Base-by-base conservation (phyloP, 2,888 invertebrate genomes). In the Biston betularia region DNA sequence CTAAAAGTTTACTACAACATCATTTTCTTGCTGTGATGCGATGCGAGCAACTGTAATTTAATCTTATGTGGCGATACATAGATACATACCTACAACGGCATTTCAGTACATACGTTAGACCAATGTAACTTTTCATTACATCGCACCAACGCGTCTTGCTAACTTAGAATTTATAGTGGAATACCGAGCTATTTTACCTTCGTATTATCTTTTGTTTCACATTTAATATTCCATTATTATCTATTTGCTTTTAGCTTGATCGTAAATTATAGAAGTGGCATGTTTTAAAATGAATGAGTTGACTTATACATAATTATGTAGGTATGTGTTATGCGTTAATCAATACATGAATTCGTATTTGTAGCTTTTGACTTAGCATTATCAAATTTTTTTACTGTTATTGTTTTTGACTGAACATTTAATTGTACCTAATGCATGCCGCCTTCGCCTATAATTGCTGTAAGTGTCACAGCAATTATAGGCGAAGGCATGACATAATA, bases 91-190 rank as follows among this genome's bases (percentile, higher is more conserved):
- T n/a, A 15, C 56, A 46, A 48, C 62, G 46, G 52, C 46, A 44
- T 63, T 48, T 14, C 49, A 50, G 54, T 55, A 67, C 62, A 54
- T 67, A 58, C 55, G 67, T 68, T 63, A 68, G 67, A 55, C 59
- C 69, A 54, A 71, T 78, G 77, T 84, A 82, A 83, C 79, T 85
- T 83, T 82, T 81, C 82, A 85, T 85, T 84, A 84, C 77, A 65
- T 65, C 64, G 55, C 71, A 65, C 74, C 65, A 73, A 77, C 72
- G 70, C 72, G 75, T 55, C 68, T 63, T 75, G 75, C 75, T 77
- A 79, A 82, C 80, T 73, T 71, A 69, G 71, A 82, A 84, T 85
- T 85, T 86, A 83, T 82, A 73, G 78, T 77, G 71, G 72, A 81
- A 76, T 78, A 78, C 76, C 58, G 63, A 72, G 74, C 72, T 77